A percentile compares a stretch with the other conserved stretches of the same genome.
Conservation (phyloP, 2,797 vertebrate genomes). For the Geotrypetes seraphini region DNA sequence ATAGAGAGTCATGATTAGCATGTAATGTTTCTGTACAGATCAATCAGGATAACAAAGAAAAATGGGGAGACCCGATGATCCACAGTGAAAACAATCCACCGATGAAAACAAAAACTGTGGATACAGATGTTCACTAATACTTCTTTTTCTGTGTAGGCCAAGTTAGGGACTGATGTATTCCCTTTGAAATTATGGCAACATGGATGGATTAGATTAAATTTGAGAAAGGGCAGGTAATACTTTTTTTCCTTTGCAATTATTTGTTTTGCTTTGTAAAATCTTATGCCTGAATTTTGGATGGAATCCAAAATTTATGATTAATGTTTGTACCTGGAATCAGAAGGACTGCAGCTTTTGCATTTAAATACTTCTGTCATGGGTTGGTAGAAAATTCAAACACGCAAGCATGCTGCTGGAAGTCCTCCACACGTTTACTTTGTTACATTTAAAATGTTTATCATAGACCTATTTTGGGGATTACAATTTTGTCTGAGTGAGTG, state of each 20-base stretch:
- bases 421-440: too few species aligned
- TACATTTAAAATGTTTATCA: too few species aligned
- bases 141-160: neutral
- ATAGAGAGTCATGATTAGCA: conserved; percentile 4
- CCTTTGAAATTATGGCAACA: conserved; percentile 15
- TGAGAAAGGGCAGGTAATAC: conserved; percentile 26
- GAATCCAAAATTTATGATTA: conserved; percentile 21
- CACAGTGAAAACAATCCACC: too few species aligned
- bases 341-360: neutral
- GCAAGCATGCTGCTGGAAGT: too few species aligned
- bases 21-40: neutral
- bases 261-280: conserved; percentile 26
- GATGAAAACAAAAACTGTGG: too few species aligned
- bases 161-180: conserved; percentile 13
- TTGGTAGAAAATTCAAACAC: too few species aligned
- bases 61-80: too few species aligned
- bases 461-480: too few species aligned
- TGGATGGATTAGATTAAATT: conserved; percentile 28
- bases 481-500: too few species aligned
- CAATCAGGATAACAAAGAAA: too few species aligned
- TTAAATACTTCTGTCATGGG: too few species aligned
- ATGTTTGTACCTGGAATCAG: conserved; percentile 12
- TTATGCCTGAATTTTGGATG: conserved; percentile 16
- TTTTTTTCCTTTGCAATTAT: conserved; percentile 22
- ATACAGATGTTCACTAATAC: conserved; percentile 22